Evolutionary conservation across 1,140 invertebrate genomes (phyloP), one percentile per base, ranked within the genome.

Genomic region (Nomia melanderi): DNA sequence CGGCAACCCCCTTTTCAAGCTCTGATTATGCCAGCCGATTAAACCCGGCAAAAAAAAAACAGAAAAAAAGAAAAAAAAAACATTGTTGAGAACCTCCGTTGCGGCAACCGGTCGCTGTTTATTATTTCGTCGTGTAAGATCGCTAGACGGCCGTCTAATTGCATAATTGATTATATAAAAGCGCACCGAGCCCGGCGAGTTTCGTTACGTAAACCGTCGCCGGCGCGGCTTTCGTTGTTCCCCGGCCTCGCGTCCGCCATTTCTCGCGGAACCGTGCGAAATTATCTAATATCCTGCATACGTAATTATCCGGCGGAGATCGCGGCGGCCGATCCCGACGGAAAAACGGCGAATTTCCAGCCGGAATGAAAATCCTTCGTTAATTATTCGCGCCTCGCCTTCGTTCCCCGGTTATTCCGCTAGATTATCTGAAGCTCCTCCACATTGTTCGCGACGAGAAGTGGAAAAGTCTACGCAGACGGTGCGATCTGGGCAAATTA

Each of bases 241-340:
- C 14, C 44, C 14, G 41, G 12, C 41, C 41, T 44, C 12, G 2
- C n/a, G 8, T 9, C 53, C 53, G 17, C 29, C 63, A 59, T 69
- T 60, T 69, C 64, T 76, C 64, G 73, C 73, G 73, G 65, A 69
- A 76, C 14, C 27, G 9, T 31, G 53, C 36, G 53, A 76, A 76
- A 76, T 76, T 76, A 76, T 76, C 73, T 59, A 76, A 76, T 76
- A 59, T 75, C 73, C 73, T 57, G 64, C 64, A 47, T 67, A 67
- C 41, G 14, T 36, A 17, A 66, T 69, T 25, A 39, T 44, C 60
- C 33, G 14, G 36, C 71, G 71, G n/a, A 64, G 71, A 73, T 73
- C 71, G 59, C 1, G 44, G 5, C 5, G 7, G 29, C 56, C 47
- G 71, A 73, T 73, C 41, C 12, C 12, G 3, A 1, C 25, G 31